Percentiles rank a stretch among this genome's conserved stretches.
Evolutionary conservation across 2,113 vertebrate genomes (phyloP).

Genomic region (Onychostruthus taczanowskii): DNA sequence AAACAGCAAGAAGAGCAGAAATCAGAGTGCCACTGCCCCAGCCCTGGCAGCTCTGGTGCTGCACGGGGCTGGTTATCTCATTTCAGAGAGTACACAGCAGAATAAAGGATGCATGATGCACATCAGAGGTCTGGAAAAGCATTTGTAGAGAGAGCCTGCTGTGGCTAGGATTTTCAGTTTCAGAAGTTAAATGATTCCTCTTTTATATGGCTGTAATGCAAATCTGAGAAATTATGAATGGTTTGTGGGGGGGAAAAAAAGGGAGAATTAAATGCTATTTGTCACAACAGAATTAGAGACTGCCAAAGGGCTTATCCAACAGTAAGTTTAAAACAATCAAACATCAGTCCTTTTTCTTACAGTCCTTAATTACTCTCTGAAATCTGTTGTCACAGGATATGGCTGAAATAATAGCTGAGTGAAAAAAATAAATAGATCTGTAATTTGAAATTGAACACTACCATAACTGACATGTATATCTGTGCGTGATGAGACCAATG

Average conservation of each 20-base stretch:
- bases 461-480: background rate
- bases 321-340: background rate
- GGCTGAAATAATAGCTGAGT: background rate
- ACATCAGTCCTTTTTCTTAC: background rate
- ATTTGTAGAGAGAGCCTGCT: background rate
- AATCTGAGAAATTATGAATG: background rate
- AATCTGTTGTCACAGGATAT: background rate
- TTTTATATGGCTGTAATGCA: background rate
- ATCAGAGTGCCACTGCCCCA: background rate
- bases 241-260: background rate
- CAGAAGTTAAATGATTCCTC: background rate
- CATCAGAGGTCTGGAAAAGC: background rate
- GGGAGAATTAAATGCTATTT: background rate
- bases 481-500: accelerated
- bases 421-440: background rate
- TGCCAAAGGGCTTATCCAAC: background rate
- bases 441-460: background rate
- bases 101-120: background rate
- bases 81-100: accelerated
- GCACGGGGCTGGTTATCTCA: accelerated
- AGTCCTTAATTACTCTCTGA: background rate
- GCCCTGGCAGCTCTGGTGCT: background rate
- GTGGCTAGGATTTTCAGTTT: background rate
- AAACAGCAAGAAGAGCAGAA: background rate
- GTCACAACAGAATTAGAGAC: background rate